Evolutionary conservation across 2,888 invertebrate species (phyloP).

Genomic region (Odontocolon sp.): DNA sequence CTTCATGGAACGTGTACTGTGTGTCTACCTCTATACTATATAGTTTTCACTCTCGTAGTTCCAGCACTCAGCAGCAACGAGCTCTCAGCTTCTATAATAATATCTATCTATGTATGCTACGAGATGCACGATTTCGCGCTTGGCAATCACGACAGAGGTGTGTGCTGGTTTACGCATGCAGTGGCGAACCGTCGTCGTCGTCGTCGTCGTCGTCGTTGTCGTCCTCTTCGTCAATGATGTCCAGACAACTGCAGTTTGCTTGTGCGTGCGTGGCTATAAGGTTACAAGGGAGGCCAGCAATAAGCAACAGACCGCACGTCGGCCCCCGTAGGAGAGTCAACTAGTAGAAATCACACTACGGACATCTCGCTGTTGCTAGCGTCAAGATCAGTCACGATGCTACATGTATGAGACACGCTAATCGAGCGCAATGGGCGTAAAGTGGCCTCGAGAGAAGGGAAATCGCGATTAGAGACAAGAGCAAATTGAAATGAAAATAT

Average conservation of each 20-base stretch:
- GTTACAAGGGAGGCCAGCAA: constrained; percentile 39
- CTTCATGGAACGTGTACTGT: constrained; percentile 28
- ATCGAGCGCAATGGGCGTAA: constrained; percentile 71
- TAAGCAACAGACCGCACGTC: constrained; percentile 35
- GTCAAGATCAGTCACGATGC: constrained; percentile 30
- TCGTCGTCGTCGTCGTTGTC: constrained; percentile 7
- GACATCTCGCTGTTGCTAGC: neutral
- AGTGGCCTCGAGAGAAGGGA: constrained; percentile 60
- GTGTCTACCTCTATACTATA: neutral
- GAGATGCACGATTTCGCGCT: constrained; percentile 29
- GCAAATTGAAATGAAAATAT: constrained; percentile 34
- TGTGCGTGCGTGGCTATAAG: constrained; percentile 39
- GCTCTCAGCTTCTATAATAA: constrained; percentile 13
- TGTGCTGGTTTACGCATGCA: constrained; percentile 10
- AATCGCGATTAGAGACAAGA: constrained; percentile 54
- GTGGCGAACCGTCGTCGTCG: constrained; percentile 40
- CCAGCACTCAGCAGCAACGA: neutral
- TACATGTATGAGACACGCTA: constrained; percentile 62
- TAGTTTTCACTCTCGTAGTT: constrained; percentile 33
- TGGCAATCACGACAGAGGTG: constrained; percentile 39
- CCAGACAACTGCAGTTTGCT: constrained; percentile 9
- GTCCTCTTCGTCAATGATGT: constrained; percentile 46
- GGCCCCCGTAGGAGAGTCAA: constrained; percentile 35
- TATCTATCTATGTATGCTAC: neutral
- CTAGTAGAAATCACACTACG: constrained; percentile 46